Percentiles rank a stretch among this genome's conserved stretches.
phyloP scores from a whole-genome alignment of 2,888 invertebrate genomes.

The Ennomos quercinarius region DNA sequence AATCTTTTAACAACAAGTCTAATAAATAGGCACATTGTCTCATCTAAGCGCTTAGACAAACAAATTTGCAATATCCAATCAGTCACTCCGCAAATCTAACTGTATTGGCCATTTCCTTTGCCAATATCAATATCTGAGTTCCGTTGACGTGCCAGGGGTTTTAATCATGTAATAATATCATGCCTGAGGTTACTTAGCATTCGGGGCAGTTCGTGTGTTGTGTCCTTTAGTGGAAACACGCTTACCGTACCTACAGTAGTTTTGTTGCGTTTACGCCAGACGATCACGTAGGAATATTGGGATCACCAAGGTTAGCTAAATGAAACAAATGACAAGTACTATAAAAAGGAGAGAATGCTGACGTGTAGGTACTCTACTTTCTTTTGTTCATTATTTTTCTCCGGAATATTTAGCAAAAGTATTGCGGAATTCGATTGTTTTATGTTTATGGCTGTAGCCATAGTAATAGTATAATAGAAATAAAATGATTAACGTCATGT shows the following conservation, averaged over 20 bases:
- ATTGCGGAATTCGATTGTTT: too few relatives aligned
- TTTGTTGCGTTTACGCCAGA: too few relatives aligned
- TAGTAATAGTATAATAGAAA: too few relatives aligned
- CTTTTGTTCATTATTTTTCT: too few relatives aligned
- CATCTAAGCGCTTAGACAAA: slow-evolving; percentile 10
- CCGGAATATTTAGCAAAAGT: too few relatives aligned
- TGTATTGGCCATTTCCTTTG: slow-evolving; percentile 72
- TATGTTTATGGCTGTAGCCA: too few relatives aligned
- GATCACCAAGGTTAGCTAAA: too few relatives aligned
- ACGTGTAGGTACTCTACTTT: too few relatives aligned
- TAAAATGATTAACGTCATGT: too few relatives aligned
- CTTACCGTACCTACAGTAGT: slow-evolving; percentile 2
- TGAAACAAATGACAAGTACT: too few relatives aligned
- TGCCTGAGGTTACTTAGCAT: slow-evolving; percentile 48
- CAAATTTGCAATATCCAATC: slow-evolving; percentile 55
- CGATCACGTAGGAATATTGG: not conserved
- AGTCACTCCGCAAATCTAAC: slow-evolving; percentile 63
- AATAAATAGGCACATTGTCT: not conserved
- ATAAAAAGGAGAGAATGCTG: too few relatives aligned
- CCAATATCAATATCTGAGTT: slow-evolving; percentile 71
- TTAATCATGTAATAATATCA: slow-evolving; percentile 42
- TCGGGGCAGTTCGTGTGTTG: slow-evolving; percentile 42
- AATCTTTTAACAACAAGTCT: not conserved
- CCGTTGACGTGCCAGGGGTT: slow-evolving; percentile 66
- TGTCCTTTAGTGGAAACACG: slow-evolving; percentile 47